Percentiles rank a stretch among this genome's conserved stretches.
Evolutionary conservation across 2,888 invertebrate species (phyloP).

Genomic region (Nasonia oneida): DNA sequence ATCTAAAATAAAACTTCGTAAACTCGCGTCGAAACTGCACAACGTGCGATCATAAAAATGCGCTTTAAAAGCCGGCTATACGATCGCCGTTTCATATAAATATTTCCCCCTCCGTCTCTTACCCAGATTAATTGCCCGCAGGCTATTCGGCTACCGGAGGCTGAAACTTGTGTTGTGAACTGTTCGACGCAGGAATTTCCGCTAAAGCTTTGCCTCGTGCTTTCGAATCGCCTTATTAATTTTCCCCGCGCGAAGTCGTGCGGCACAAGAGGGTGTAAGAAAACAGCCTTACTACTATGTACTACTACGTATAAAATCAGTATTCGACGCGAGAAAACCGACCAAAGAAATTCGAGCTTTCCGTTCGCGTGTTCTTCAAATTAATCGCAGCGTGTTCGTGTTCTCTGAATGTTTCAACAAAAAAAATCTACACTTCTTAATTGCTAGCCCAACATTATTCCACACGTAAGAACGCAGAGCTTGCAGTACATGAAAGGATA

Average conservation of each 20-base stretch:
- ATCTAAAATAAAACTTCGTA: not conserved
- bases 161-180: not conserved
- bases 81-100: not conserved
- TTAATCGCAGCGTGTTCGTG: too few species aligned
- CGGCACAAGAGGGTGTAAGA: not conserved
- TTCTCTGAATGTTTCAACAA: too few species aligned
- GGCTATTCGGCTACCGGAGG: not conserved
- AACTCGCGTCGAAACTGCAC: not conserved
- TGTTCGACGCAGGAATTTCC: not conserved
- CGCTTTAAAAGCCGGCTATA: not conserved
- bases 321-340: not conserved
- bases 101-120: not conserved
- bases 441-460: too few species aligned
- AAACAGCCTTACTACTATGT: not conserved
- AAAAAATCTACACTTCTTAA: too few species aligned
- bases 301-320: not conserved
- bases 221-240: conserved; percentile 6
- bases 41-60: not conserved
- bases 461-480: too few species aligned
- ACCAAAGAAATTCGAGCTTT: not conserved
- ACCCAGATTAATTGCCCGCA: not conserved
- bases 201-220: not conserved
- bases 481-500: too few species aligned
- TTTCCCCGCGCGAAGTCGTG: not conserved
- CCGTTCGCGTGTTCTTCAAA: not conserved